A percentile compares a stretch with the other conserved stretches of the same genome.
Evolutionary conservation across 2,797 vertebrate genomes (phyloP).

Genomic region (Holocentrus rufus): DNA sequence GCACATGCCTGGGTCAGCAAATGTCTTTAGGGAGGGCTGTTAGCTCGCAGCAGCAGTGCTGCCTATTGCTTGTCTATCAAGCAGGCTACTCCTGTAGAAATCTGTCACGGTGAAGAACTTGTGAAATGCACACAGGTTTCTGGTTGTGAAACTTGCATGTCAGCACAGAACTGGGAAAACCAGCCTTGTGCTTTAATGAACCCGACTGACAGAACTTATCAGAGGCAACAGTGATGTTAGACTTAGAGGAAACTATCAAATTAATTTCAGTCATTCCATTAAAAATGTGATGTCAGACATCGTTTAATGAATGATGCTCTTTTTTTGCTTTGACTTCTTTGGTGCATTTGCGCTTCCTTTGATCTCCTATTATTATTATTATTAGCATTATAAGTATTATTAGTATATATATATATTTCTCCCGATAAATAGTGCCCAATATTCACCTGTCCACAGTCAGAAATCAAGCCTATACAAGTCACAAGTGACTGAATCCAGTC

Average conservation of each 20-base stretch:
- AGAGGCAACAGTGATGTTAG: background rate
- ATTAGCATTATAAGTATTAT: too few relatives aligned
- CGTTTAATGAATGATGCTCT: background rate
- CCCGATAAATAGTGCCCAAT: too few relatives aligned
- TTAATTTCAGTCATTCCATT: background rate
- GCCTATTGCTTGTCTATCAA: background rate
- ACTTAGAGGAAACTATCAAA: slow-evolving; percentile 42
- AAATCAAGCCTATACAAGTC: too few relatives aligned
- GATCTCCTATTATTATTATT: background rate
- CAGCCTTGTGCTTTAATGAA: slow-evolving; percentile 49
- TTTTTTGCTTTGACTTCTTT: background rate
- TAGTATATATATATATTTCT: background rate
- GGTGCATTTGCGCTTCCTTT: background rate
- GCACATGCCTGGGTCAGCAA: too few relatives aligned
- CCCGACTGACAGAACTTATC: slow-evolving; percentile 8
- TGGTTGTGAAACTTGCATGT: slow-evolving; percentile 39
- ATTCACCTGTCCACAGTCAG: too few relatives aligned
- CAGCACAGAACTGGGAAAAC: slow-evolving; percentile 50
- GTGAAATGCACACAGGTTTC: slow-evolving; percentile 28
- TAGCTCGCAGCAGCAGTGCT: too few relatives aligned
- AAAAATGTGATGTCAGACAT: background rate
- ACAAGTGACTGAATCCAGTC: too few relatives aligned
- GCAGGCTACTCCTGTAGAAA: background rate
- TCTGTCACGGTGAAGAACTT: background rate
- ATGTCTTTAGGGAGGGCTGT: too few relatives aligned